Conservation (phyloP, 2,888 invertebrate genomes). For the Dromius quadrimaculatus region DNA sequence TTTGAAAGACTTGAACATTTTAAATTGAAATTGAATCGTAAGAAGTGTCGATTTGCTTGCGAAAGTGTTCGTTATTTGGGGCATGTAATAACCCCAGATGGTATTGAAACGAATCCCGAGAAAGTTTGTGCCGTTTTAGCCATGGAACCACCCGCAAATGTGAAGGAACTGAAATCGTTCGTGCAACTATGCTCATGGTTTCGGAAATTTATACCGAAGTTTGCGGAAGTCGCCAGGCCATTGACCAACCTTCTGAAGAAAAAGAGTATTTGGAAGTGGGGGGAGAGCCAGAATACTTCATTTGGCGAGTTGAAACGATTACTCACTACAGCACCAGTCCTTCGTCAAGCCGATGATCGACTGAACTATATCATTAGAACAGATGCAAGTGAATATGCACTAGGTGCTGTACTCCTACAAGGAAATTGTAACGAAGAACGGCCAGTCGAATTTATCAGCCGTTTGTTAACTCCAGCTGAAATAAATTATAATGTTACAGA, state of each 20-base stretch:
- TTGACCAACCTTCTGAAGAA: constrained; percentile 37
- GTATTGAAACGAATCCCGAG: constrained; percentile 13
- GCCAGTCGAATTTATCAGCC: not conserved
- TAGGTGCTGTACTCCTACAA: constrained; percentile 27
- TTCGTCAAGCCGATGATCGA: constrained; percentile 5
- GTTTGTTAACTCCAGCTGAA: not conserved
- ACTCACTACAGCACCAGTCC: constrained; percentile 7
- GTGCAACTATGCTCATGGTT: constrained; percentile 48
- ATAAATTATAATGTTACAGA: constrained; percentile 59
- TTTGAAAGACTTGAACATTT: constrained; percentile 50
- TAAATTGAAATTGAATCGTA: constrained; percentile 38
- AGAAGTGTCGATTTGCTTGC: constrained; percentile 21
- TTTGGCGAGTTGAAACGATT: not conserved
- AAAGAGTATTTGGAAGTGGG: constrained; percentile 17
- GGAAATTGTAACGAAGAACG: constrained; percentile 55
- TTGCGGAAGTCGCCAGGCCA: constrained; percentile 18
- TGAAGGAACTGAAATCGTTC: constrained; percentile 32
- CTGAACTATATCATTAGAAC: too few species aligned
- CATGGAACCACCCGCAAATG: constrained; percentile 1
- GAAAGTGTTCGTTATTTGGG: constrained; percentile 17
- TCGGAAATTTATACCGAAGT: constrained; percentile 40
- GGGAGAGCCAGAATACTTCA: not conserved
- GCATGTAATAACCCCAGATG: constrained; percentile 8
- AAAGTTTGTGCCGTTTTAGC: constrained; percentile 7
- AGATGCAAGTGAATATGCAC: constrained; percentile 9